Conservation (phyloP, 1,140 invertebrate genomes). For the Aphaenogaster rudis region DNA sequence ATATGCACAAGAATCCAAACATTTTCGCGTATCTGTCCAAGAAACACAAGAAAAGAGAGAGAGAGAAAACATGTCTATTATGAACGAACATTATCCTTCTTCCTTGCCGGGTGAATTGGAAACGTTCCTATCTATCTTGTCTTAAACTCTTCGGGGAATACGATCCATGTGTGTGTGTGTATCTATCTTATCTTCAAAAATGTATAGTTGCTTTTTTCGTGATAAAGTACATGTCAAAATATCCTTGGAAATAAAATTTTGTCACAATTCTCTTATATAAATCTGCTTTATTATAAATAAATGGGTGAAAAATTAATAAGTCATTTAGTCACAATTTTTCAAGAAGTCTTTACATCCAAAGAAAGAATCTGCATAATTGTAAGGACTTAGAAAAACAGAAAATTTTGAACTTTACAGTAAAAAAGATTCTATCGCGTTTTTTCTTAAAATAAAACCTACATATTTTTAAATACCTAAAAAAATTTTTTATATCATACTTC, state of each 20-base stretch:
- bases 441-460: neutral
- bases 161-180: neutral
- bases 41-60: neutral
- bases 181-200: constrained; percentile 14
- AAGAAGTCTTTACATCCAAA: neutral
- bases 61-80: constrained; percentile 11
- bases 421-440: neutral
- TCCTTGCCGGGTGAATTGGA: neutral
- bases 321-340: neutral
- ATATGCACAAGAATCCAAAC: neutral
- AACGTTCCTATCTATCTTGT: neutral
- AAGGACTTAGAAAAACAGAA: neutral
- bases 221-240: neutral
- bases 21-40: neutral
- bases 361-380: neutral
- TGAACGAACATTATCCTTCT: constrained; percentile 26
- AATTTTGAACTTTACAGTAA: neutral
- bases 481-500: neutral
- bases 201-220: constrained; percentile 4
- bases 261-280: neutral
- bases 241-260: constrained; percentile 1
- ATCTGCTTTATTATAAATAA: neutral
- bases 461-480: neutral
- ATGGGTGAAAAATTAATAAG: constrained; percentile 7
- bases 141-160: neutral